Base-by-base conservation (phyloP, 1,140 invertebrate species). In the Listronotus bonariensis region DNA sequence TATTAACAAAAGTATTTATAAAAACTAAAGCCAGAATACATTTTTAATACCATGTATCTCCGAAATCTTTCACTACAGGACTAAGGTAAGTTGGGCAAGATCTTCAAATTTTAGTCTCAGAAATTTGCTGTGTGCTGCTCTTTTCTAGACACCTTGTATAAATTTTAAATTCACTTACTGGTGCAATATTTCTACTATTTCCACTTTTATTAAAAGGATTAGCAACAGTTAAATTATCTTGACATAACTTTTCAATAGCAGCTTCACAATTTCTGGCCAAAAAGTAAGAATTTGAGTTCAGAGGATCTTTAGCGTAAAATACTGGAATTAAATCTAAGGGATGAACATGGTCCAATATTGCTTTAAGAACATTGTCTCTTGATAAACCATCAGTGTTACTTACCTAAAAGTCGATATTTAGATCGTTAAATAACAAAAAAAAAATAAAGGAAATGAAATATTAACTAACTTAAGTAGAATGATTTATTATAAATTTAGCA, bases 321-420 rank as follows among this genome's bases (percentile, higher is more conserved):
- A 84, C 79, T 9, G 83, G 83, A 38, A 84, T 80, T 4, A 85
- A 70, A 55, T 84, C 82, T 5, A 77, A 70, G 7, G 83, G 83
- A 46, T 82, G 76, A 1, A 82, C 75, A 11, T 79, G 69, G 34
- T 76, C 75, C n/a, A 84, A 53, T 38, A 85, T 80, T 12, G 77
- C 74, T 70, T 77, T 79, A 18, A 84, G 62, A 11, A 83, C 73
- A n/a, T 68, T 51, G 61, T 84, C 81, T 48, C 80, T 78, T 10
- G 78, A 71, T 40, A 76, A 76, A 6, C 69, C 62, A 5, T 67
- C 75, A 7, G 80, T 81, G 65, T 76, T 74, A 12, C 63, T 68
- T 38, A 78, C 63, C 75, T 77, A 59, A 46, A 67, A 68, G n/a
- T n/a, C n/a, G n/a, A n/a, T n/a, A n/a, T n/a, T n/a, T n/a, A n/a